Conservation (phyloP, 2,888 invertebrate genomes). For the Drosophila pseudotakahashii region DNA sequence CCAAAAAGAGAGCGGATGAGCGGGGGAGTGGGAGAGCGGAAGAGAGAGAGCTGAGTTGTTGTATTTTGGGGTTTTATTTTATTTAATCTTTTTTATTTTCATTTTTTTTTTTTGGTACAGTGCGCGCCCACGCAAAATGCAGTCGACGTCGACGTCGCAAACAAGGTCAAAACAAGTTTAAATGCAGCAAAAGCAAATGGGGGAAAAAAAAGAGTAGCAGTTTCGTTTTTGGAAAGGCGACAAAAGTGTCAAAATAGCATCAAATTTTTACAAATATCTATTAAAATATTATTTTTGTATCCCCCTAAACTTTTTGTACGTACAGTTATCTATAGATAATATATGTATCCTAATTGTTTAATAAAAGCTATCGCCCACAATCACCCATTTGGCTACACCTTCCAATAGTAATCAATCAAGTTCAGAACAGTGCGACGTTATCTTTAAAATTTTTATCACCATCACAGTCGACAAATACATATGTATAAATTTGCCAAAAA, state of each 20-base stretch:
- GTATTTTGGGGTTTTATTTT: constrained; percentile 19
- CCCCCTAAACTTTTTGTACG: background rate
- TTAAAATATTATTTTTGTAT: background rate
- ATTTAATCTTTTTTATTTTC: constrained; percentile 7
- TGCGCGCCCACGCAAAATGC: constrained; percentile 63
- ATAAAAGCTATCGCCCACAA: background rate
- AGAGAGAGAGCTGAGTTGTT: constrained; percentile 5
- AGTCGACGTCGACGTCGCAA: constrained; percentile 49
- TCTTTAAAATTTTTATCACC: constrained; percentile 12
- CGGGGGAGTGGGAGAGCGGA: constrained; percentile 9
- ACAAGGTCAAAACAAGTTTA: constrained; percentile 79
- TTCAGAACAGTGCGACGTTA: constrained; percentile 2
- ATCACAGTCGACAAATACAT: background rate
- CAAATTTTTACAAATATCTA: background rate
- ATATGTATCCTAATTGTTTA: background rate
- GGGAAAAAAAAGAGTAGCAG: constrained; percentile 15
- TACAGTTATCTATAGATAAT: no score
- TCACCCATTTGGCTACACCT: constrained; percentile 1
- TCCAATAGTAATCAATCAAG: constrained; percentile 5
- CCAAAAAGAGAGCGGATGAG: constrained; percentile 13
- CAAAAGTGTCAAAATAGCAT: constrained; percentile 1
- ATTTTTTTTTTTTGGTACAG: constrained; percentile 34
- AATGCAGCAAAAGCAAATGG: constrained; percentile 46
- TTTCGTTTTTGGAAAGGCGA: constrained; percentile 15
- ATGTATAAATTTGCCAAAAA: background rate